Percentiles rank a stretch among this genome's conserved stretches.
Evolutionary conservation across 2,797 vertebrate species (phyloP).

Genomic region (Galago senegalensis): DNA sequence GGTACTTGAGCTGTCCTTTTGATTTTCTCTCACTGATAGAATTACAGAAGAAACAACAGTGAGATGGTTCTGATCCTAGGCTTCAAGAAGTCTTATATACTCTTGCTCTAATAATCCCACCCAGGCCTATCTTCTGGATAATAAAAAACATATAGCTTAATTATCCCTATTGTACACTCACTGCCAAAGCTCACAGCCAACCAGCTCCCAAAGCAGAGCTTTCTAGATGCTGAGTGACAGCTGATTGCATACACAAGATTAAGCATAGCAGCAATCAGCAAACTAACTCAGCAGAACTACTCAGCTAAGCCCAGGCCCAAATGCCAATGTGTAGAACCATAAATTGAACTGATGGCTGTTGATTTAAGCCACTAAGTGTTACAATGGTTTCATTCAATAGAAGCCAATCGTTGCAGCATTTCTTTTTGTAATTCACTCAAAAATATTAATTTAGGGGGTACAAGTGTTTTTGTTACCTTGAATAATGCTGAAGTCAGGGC

Average conservation of each 20-base stretch:
- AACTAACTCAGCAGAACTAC: background rate
- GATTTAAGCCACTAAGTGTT: conserved; percentile 45
- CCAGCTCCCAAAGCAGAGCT: background rate
- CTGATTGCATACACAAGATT: background rate
- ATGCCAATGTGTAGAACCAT: background rate
- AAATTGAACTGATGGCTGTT: background rate
- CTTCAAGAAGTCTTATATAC: background rate
- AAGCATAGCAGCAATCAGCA: conserved; percentile 29
- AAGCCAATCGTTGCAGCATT: background rate
- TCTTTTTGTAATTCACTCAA: too few relatives aligned
- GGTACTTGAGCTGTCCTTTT: background rate
- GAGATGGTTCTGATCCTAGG: background rate
- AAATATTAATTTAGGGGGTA: too few relatives aligned
- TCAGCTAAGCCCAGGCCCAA: background rate
- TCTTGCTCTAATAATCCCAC: background rate
- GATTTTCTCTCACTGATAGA: background rate
- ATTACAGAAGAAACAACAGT: background rate
- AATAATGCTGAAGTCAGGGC: too few relatives aligned
- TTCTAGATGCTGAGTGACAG: background rate
- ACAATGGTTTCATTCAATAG: background rate
- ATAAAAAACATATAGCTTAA: background rate
- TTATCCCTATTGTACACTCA: background rate
- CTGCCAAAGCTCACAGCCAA: background rate
- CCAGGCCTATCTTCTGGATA: background rate
- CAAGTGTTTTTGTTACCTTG: too few relatives aligned